These are phyloP conservation scores for Spinibarbus caldwelli DNA, from an alignment of 2,797 vertebrate species.

Conservation along the genomic window DNA sequence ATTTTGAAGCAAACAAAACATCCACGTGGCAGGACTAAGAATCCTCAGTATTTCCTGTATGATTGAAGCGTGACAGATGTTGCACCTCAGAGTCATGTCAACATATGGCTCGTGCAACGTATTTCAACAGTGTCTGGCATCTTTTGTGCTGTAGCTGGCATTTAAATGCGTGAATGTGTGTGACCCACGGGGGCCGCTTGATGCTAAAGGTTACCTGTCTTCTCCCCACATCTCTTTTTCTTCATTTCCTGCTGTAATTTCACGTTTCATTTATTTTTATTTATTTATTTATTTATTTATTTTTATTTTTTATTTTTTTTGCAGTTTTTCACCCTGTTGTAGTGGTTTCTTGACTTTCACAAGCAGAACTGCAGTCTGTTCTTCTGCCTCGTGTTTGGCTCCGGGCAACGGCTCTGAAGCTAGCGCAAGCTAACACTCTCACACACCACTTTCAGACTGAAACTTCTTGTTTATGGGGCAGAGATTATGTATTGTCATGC, in stretches of 20 bases:
- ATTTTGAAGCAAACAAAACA: slow-evolving; percentile 10
- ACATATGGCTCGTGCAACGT: background rate
- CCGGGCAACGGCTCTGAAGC: slow-evolving; percentile 12
- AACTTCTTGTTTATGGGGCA: slow-evolving; percentile 36
- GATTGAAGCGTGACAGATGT: slow-evolving; percentile 21
- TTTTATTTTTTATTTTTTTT: slow-evolving; percentile 6
- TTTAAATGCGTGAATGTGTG: slow-evolving; percentile 13
- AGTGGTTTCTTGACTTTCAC: slow-evolving; percentile 37
- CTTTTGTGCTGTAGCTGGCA: slow-evolving; percentile 17
- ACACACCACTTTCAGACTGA: background rate
- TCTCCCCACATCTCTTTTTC: slow-evolving; percentile 28
- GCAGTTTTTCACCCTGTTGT: slow-evolving; percentile 23
- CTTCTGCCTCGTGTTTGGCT: slow-evolving; percentile 23
- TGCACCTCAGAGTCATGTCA: background rate
- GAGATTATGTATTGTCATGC: slow-evolving; percentile 38
- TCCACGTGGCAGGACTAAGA: background rate
- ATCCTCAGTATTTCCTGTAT: background rate
- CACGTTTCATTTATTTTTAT: too few relatives aligned
- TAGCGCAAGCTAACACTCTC: background rate
- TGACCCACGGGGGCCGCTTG: background rate
- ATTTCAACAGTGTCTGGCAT: background rate
- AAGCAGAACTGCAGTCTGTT: background rate
- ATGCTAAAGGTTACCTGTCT: slow-evolving; percentile 49
- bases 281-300: too few relatives aligned
- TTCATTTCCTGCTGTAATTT: slow-evolving; percentile 13